Percentiles rank a stretch among this genome's conserved stretches.
Evolutionary conservation across 2,113 vertebrate genomes (phyloP).

Genomic region (Epinephelus cyanopodus): DNA sequence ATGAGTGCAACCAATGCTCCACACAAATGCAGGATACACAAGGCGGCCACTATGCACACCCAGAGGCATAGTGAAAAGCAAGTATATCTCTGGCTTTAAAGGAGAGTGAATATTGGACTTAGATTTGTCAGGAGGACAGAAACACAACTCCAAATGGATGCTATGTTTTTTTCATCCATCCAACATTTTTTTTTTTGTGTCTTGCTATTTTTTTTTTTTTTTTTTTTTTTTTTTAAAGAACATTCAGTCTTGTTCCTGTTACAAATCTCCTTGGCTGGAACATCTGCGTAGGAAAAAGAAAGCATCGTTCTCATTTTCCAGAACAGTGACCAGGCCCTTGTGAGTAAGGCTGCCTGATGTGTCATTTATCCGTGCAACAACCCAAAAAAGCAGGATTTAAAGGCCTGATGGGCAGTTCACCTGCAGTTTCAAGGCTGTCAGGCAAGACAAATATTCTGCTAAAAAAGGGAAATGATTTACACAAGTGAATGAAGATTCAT

Average conservation of each 20-base stretch:
- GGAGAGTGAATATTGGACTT: too few relatives aligned
- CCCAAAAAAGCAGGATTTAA: background rate
- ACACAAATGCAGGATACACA: too few relatives aligned
- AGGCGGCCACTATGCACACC: too few relatives aligned
- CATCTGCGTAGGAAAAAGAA: background rate
- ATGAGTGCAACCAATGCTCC: too few relatives aligned
- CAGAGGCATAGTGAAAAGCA: too few relatives aligned
- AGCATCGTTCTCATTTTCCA: background rate
- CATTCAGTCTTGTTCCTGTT: background rate
- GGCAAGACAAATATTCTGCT: background rate
- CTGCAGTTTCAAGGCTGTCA: background rate
- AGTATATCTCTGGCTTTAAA: too few relatives aligned
- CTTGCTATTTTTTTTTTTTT: background rate
- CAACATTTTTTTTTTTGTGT: too few relatives aligned
- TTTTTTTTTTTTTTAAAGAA: too few relatives aligned
- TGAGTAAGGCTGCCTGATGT: constrained; percentile 2
- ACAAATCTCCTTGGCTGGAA: background rate
- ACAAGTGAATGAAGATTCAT: background rate
- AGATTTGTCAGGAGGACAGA: too few relatives aligned
- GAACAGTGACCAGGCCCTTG: background rate
- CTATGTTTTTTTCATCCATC: too few relatives aligned
- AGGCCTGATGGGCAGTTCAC: background rate
- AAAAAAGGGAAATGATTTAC: background rate
- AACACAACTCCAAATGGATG: too few relatives aligned
- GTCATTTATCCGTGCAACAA: background rate